Evolutionary conservation across 1,140 invertebrate species (phyloP).

Genomic region (Euglossa dilemma): DNA sequence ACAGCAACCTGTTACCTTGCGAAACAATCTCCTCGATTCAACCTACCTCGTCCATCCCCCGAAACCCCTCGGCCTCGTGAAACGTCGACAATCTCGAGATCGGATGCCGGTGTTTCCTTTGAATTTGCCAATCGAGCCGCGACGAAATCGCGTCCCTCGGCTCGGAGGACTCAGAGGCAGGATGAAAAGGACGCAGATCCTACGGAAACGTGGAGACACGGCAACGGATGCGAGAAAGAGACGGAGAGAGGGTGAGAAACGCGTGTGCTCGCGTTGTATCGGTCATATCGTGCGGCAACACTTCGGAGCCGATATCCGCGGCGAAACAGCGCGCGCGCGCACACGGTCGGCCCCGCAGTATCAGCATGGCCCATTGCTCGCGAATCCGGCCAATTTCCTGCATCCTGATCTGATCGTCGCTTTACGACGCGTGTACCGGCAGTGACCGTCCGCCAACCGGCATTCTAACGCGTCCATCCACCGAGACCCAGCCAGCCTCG

Average conservation of each 20-base stretch:
- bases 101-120: neutral
- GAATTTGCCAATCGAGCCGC: neutral
- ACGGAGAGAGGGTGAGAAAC: neutral
- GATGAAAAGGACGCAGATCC: slow-evolving; percentile 14
- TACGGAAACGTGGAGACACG: slow-evolving; percentile 43
- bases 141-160: neutral
- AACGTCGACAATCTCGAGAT: neutral
- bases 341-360: slow-evolving; percentile 58
- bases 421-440: slow-evolving; percentile 80
- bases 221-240: neutral
- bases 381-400: slow-evolving; percentile 82
- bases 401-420: slow-evolving; percentile 81
- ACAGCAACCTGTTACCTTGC: too few relatives aligned
- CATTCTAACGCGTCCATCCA: slow-evolving; percentile 22
- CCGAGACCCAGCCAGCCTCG: slow-evolving; percentile 11
- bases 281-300: slow-evolving; percentile 52
- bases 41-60: too few relatives aligned
- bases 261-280: slow-evolving; percentile 1
- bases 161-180: too few relatives aligned
- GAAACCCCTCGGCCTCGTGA: too few relatives aligned
- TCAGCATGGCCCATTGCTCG: slow-evolving; percentile 82
- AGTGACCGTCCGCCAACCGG: slow-evolving; percentile 42
- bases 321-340: slow-evolving; percentile 14
- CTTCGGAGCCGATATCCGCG: slow-evolving; percentile 61
- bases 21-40: too few relatives aligned